A percentile compares a stretch with the other conserved stretches of the same genome.
These are phyloP conservation scores for Gymnocheta viridis DNA, from an alignment of 2,888 invertebrate genomes.

Conservation along the genomic window DNA sequence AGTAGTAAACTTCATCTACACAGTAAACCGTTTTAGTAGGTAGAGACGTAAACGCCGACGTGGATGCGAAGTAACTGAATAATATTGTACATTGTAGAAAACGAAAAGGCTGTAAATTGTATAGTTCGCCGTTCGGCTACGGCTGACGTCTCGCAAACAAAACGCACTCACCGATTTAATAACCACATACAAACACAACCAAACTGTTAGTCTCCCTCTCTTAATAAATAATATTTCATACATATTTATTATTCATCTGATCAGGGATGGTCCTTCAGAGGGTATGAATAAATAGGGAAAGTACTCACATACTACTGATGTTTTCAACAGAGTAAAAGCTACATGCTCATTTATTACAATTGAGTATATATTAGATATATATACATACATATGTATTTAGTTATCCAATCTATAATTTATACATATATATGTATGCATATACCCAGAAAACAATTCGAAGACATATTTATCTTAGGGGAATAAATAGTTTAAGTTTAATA, in stretches of 20 bases:
- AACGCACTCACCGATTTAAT: conserved; percentile 38
- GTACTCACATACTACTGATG: neutral
- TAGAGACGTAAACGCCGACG: conserved; percentile 69
- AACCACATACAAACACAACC: conserved; percentile 26
- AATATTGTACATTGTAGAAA: conserved; percentile 48
- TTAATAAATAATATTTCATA: no score
- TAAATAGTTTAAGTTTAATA: no score
- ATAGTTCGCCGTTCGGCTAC: conserved; percentile 69
- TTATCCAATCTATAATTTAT: no score
- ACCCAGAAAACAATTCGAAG: no score
- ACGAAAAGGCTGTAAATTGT: conserved; percentile 61
- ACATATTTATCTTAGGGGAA: no score
- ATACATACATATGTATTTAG: no score
- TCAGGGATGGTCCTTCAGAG: neutral
- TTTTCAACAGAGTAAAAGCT: no score
- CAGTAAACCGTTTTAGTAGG: conserved; percentile 48
- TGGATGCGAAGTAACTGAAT: conserved; percentile 68
- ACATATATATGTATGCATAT: no score
- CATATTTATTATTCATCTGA: neutral
- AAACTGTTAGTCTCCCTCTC: conserved; percentile 10
- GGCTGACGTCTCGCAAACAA: conserved; percentile 63
- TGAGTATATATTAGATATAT: no score
- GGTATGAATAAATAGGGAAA: conserved; percentile 4
- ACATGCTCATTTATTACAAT: no score
- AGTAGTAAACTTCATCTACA: conserved; percentile 62